A percentile compares a stretch with the other conserved stretches of the same genome.
phyloP scores from a whole-genome alignment of 2,797 vertebrate genomes.

The Heliangelus exortis region DNA sequence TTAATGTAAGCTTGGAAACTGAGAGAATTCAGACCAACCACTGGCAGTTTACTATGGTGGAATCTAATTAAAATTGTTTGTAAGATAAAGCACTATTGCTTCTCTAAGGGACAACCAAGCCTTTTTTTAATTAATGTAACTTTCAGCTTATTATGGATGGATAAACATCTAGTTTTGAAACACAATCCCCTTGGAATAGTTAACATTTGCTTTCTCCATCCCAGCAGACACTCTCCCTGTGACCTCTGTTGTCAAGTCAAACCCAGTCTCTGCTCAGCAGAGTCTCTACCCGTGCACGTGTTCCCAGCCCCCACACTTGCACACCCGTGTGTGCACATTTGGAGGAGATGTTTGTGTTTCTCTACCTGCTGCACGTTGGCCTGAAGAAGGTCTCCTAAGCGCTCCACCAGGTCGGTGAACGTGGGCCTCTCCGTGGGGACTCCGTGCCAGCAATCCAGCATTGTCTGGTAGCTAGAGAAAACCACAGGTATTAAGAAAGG shows the following conservation, averaged over 20 bases:
- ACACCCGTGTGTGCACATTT: fast-evolving
- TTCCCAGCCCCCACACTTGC: fast-evolving
- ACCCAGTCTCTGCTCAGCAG: fast-evolving
- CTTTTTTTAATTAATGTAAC: background rate
- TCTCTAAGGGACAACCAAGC: background rate
- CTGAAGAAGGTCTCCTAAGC: conserved; percentile 91
- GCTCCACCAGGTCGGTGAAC: conserved; percentile 90
- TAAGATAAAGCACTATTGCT: conserved; percentile 17
- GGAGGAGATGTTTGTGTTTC: background rate
- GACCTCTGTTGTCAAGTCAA: background rate
- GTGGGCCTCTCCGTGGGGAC: conserved; percentile 85
- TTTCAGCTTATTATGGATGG: conserved; percentile 7
- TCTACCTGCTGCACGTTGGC: conserved; percentile 92
- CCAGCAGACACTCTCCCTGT: background rate
- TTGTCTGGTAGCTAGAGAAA: conserved; percentile 89
- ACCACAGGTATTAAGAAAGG: background rate
- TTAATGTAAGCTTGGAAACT: background rate
- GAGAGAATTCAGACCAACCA: background rate
- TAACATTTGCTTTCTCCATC: background rate
- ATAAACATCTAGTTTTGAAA: conserved; percentile 9
- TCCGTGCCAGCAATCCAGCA: conserved; percentile 93
- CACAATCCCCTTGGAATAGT: background rate
- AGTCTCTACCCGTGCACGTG: background rate
- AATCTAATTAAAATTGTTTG: conserved; percentile 46
- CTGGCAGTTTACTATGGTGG: background rate